A percentile compares a stretch with the other conserved stretches of the same genome.
Conservation (phyloP, 1,140 invertebrate genomes). For the Forficula auricularia region DNA sequence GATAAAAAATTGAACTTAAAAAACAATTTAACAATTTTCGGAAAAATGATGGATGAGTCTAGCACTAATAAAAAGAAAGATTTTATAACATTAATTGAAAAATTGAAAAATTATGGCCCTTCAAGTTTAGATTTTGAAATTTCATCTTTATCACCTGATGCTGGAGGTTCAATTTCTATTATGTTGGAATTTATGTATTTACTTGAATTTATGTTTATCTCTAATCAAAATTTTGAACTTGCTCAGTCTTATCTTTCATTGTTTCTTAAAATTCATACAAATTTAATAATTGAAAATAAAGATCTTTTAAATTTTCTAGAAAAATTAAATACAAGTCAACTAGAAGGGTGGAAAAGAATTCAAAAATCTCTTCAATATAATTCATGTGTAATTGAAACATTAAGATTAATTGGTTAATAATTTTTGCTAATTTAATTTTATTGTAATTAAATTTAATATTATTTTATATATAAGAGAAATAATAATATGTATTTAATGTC, state of each 20-base stretch:
- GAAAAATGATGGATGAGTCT: constrained; percentile 33
- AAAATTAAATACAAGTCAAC: too few species aligned
- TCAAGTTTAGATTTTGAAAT: constrained; percentile 83
- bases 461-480: too few species aligned
- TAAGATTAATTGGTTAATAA: too few species aligned
- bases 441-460: too few species aligned
- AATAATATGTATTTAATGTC: too few species aligned
- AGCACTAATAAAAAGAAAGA: constrained; percentile 18
- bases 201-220: constrained; percentile 49
- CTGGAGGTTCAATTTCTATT: constrained; percentile 43
- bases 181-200: constrained; percentile 68
- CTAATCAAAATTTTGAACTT: constrained; percentile 77
- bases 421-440: too few species aligned
- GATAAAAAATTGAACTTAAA: constrained; percentile 1
- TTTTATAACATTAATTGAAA: constrained; percentile 41
- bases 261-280: constrained; percentile 67
- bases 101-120: constrained; percentile 66
- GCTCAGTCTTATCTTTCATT: constrained; percentile 78
- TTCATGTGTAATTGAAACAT: too few species aligned
- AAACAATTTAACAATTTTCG: constrained; percentile 37
- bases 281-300: too few species aligned
- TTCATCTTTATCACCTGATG: constrained; percentile 52
- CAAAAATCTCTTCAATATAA: too few species aligned
- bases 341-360: too few species aligned
- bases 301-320: too few species aligned